A percentile compares a stretch with the other conserved stretches of the same genome.
phyloP scores from a whole-genome alignment of 2,113 vertebrate species.

The Aplodontia rufa region DNA sequence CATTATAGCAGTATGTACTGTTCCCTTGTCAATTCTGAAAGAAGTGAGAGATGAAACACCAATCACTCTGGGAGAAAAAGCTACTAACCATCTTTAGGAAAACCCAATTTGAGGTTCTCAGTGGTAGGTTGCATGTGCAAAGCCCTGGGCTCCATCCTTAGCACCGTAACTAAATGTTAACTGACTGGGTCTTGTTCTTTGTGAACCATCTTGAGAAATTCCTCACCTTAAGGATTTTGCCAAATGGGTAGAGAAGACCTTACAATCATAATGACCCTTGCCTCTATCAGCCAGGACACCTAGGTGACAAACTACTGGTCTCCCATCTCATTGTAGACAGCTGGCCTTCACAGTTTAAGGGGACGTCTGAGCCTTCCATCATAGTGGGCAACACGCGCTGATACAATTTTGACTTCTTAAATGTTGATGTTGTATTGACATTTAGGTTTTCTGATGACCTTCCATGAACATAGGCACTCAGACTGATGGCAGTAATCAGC shows the following conservation, averaged over 20 bases:
- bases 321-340: not conserved
- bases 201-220: conserved; percentile 53
- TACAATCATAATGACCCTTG: conserved; percentile 53
- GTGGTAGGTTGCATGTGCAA: no score
- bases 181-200: conserved; percentile 10
- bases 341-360: not conserved
- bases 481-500: not conserved
- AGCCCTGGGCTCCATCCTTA: no score
- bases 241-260: conserved; percentile 45
- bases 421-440: not conserved
- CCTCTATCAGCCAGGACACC: conserved; percentile 45
- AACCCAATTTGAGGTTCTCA: not conserved
- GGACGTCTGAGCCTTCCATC: not conserved
- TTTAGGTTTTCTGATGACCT: not conserved
- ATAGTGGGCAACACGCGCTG: not conserved
- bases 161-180: no score
- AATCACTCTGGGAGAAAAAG: conserved; percentile 60
- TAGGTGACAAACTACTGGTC: not conserved
- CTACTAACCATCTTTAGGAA: not conserved
- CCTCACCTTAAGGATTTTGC: conserved; percentile 23
- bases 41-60: conserved; percentile 5
- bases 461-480: not conserved
- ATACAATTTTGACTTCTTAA: not conserved
- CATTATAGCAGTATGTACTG: fast-evolving
- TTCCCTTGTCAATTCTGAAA: not conserved